Evolutionary conservation across 2,888 invertebrate species (phyloP).

Genomic region (Pachymerium ferrugineum): DNA sequence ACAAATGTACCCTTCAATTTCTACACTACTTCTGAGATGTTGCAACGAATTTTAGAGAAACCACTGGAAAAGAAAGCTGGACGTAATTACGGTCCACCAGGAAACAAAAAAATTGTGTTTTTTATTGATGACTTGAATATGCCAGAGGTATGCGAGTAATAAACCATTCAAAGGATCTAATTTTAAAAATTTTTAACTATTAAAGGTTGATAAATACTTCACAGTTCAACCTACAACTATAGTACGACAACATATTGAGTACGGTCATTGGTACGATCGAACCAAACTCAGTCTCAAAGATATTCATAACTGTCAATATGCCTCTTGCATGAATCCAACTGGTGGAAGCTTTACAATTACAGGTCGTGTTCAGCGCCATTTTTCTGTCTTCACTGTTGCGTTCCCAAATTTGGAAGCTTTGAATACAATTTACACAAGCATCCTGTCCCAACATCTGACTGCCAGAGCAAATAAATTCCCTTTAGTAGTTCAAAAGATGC

Average conservation of each 20-base stretch:
- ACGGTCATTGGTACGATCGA: constrained; percentile 94
- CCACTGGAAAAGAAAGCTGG: constrained; percentile 95
- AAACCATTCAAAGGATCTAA: neutral
- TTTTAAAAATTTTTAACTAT: neutral
- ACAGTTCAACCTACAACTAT: constrained; percentile 95
- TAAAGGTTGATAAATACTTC: constrained; percentile 76
- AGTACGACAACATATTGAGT: constrained; percentile 91
- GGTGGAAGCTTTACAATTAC: constrained; percentile 96
- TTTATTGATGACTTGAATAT: constrained; percentile 98
- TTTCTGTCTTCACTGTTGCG: constrained; percentile 56
- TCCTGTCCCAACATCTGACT: constrained; percentile 75
- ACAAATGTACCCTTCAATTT: constrained; percentile 94
- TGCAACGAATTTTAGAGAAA: constrained; percentile 87
- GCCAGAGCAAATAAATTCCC: constrained; percentile 77
- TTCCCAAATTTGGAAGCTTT: constrained; percentile 79
- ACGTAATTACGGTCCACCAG: constrained; percentile 90
- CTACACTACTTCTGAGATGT: constrained; percentile 89
- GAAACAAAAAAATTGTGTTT: constrained; percentile 85
- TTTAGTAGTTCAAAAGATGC: constrained; percentile 61
- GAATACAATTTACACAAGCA: constrained; percentile 79
- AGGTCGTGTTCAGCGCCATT: constrained; percentile 70
- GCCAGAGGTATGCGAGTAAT: constrained; percentile 69
- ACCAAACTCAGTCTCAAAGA: constrained; percentile 83
- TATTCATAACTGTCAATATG: constrained; percentile 93
- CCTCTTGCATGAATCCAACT: constrained; percentile 96